These are phyloP conservation scores for Parauchenoglanis ngamensis DNA, from an alignment of 2,797 vertebrate species.

Conservation along the genomic window DNA sequence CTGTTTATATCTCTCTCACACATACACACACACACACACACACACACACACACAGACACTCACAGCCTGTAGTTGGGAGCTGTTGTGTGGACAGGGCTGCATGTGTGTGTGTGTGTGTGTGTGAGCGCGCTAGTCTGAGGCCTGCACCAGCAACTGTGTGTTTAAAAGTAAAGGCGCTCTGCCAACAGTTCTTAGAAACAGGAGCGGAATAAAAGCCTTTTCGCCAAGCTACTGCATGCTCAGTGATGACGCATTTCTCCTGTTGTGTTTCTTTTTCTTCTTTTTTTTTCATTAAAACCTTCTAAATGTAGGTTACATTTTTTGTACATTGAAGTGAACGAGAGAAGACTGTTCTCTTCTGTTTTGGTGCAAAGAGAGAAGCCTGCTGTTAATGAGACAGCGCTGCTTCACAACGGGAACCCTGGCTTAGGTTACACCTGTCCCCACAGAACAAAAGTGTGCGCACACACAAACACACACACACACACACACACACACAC, in stretches of 20 bases:
- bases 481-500: conserved; percentile 4
- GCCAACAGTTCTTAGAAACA: conserved; percentile 70
- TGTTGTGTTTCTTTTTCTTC: neutral
- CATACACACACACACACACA: conserved; percentile 23
- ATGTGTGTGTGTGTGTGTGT: conserved; percentile 50
- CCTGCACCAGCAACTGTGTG: conserved; percentile 63
- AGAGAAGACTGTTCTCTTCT: conserved; percentile 4
- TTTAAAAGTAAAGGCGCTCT: conserved; percentile 64
- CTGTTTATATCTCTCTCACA: neutral
- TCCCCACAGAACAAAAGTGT: conserved; percentile 36
- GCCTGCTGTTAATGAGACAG: conserved; percentile 70
- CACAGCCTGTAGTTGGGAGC: conserved; percentile 26
- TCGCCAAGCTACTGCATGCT: conserved; percentile 12
- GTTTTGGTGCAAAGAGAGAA: conserved; percentile 60
- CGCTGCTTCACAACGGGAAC: conserved; percentile 74
- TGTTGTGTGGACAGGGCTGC: conserved; percentile 53
- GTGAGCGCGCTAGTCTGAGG: conserved; percentile 30
- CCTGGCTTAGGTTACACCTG: conserved; percentile 71
- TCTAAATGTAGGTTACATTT: conserved; percentile 18
- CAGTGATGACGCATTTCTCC: conserved; percentile 16
- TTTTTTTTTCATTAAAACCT: neutral
- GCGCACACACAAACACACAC: no score
- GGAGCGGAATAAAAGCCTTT: conserved; percentile 35
- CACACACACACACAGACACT: neutral
- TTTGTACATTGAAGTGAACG: conserved; percentile 1